Conservation (phyloP, 2,797 vertebrate genomes). For the Lophotriccus pileatus region DNA sequence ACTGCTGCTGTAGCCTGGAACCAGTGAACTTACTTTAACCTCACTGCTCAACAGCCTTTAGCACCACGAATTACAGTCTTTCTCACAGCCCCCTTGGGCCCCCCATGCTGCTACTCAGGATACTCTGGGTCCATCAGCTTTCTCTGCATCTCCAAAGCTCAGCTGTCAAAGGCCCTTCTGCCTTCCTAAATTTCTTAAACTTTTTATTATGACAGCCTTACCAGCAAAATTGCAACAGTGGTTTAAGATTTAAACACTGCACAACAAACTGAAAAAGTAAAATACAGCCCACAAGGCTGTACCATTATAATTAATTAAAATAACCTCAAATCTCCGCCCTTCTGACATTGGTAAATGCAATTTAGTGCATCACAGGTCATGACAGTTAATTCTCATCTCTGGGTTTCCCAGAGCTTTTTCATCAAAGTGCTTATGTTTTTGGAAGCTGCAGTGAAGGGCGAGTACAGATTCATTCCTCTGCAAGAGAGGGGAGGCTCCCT, state of each 20-base stretch:
- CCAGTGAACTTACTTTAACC: background rate
- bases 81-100: background rate
- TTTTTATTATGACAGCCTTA: background rate
- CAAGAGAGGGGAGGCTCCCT: background rate
- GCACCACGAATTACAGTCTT: background rate
- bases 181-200: too few relatives aligned
- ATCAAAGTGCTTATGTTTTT: rapidly evolving
- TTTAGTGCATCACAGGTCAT: background rate
- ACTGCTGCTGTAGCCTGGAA: background rate
- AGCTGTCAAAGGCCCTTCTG: background rate
- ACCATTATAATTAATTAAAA: background rate
- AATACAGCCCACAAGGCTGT: background rate
- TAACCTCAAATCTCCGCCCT: background rate
- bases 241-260: background rate
- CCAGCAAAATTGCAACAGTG: background rate
- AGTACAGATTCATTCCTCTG: rapidly evolving
- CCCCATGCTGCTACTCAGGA: rapidly evolving
- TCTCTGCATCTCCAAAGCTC: background rate
- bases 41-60: background rate
- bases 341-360: background rate
- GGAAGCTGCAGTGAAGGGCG: background rate
- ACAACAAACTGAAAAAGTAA: background rate
- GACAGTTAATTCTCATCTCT: background rate
- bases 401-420: background rate
- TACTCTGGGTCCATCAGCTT: background rate